Evolutionary conservation across 2,797 vertebrate genomes (phyloP).

Genomic region (Ceryle rudis): DNA sequence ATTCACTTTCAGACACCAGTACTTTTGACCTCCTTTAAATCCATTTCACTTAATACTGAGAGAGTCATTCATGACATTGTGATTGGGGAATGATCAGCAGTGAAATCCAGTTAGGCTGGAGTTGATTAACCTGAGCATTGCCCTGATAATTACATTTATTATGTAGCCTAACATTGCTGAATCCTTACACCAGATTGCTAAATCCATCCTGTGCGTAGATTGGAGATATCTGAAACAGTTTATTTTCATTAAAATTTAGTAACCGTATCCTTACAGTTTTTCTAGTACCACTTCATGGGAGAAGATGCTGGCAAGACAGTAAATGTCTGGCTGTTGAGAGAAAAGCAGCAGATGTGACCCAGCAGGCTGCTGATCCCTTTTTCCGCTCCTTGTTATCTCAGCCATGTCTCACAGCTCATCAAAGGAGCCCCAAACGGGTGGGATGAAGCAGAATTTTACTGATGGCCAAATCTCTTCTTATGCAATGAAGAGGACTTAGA

Average conservation of each 20-base stretch:
- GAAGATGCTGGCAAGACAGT: background rate
- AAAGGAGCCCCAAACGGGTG: background rate
- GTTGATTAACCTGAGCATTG: background rate
- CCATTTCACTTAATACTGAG: background rate
- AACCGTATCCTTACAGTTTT: background rate
- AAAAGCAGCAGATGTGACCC: constrained; percentile 7
- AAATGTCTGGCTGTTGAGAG: background rate
- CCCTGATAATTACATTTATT: background rate
- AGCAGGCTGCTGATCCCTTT: background rate
- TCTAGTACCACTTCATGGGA: background rate
- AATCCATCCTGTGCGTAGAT: background rate
- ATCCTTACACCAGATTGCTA: background rate
- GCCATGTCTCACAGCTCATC: background rate
- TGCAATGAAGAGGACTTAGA: background rate
- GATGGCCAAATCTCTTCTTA: background rate
- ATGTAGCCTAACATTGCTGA: background rate
- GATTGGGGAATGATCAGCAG: background rate
- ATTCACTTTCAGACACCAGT: background rate
- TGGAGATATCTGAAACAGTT: background rate
- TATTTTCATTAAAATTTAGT: background rate
- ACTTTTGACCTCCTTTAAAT: background rate
- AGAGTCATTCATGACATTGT: background rate
- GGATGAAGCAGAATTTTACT: background rate
- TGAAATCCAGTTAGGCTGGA: background rate
- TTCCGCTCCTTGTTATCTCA: background rate